phyloP scores from a whole-genome alignment of 2,888 invertebrate species.

The Himalopsyche kuldschensis region DNA sequence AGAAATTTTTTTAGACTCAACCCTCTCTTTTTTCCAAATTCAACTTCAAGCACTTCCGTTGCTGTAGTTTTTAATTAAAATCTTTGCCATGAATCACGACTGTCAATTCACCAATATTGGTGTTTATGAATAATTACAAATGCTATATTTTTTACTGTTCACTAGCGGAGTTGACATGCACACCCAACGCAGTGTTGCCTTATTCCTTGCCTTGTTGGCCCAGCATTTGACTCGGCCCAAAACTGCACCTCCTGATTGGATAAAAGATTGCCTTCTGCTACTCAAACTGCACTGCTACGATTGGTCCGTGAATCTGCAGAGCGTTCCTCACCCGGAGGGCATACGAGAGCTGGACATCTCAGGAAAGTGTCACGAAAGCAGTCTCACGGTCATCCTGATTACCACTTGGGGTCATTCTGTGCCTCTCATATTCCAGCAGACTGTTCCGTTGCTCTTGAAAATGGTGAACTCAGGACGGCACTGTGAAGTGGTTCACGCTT shows the following conservation, averaged over 20 bases:
- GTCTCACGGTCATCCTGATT: conserved; percentile 44
- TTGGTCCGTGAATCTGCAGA: conserved; percentile 43
- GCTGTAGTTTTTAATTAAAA: not conserved
- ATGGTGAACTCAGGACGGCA: conserved; percentile 45
- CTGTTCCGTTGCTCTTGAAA: conserved; percentile 46
- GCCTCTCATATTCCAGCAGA: conserved; percentile 50
- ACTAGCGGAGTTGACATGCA: conserved; percentile 50
- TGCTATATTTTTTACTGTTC: not conserved
- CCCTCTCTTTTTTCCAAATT: not conserved
- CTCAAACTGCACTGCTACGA: conserved; percentile 48
- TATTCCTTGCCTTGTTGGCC: conserved; percentile 27
- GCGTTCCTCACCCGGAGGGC: conserved; percentile 24
- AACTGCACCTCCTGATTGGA: conserved; percentile 45
- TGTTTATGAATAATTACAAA: not conserved
- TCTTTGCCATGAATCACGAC: not conserved
- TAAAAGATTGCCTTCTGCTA: conserved; percentile 47
- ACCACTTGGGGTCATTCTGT: conserved; percentile 53
- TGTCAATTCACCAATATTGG: not conserved
- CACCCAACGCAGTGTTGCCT: conserved; percentile 38
- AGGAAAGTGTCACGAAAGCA: conserved; percentile 36
- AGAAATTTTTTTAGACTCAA: no score
- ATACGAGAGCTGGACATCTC: conserved; percentile 17
- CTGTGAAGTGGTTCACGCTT: conserved; percentile 49
- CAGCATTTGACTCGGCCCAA: conserved; percentile 18
- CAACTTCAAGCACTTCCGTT: not conserved